A percentile compares a stretch with the other conserved stretches of the same genome.
These are phyloP conservation scores for Pyrochroa serraticornis DNA, from an alignment of 2,888 invertebrate species.

Conservation along the genomic window DNA sequence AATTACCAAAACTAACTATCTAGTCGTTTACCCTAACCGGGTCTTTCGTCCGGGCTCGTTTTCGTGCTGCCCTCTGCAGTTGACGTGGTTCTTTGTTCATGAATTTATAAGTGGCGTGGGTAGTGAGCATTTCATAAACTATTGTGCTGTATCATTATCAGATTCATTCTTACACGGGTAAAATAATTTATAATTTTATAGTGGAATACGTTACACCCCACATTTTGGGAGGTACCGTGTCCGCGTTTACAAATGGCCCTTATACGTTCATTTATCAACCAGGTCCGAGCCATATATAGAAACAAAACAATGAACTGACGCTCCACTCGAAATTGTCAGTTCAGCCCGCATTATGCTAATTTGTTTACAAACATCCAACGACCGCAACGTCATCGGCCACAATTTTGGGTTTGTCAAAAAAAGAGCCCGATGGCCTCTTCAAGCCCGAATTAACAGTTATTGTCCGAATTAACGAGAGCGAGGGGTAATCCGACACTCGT, in stretches of 20 bases:
- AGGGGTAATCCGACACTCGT: slow-evolving; percentile 16
- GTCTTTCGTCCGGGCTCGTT: too few relatives aligned
- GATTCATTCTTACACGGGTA: slow-evolving; percentile 30
- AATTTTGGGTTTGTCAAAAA: too few relatives aligned
- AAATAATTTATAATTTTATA: slow-evolving; percentile 42
- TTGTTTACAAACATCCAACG: slow-evolving; percentile 12
- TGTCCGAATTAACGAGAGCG: slow-evolving; percentile 26
- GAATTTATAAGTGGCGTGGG: slow-evolving; percentile 32
- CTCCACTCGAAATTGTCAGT: slow-evolving; percentile 12
- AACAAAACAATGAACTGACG: slow-evolving; percentile 30
- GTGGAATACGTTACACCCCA: slow-evolving; percentile 39
- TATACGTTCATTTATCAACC: slow-evolving; percentile 37
- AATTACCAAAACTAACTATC: too few relatives aligned
- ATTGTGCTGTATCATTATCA: slow-evolving; percentile 40
- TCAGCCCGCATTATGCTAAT: slow-evolving; percentile 29
- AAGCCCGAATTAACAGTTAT: slow-evolving; percentile 26
- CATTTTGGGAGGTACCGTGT: slow-evolving; percentile 36
- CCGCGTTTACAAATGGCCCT: slow-evolving; percentile 37
- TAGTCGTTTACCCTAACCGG: too few relatives aligned
- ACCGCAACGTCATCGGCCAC: too few relatives aligned
- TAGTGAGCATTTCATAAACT: slow-evolving; percentile 28
- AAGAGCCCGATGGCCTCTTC: slow-evolving; percentile 24
- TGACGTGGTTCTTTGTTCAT: slow-evolving; percentile 22
- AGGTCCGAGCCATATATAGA: slow-evolving; percentile 27
- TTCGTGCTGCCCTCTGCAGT: slow-evolving; percentile 14